A percentile compares a stretch with the other conserved stretches of the same genome.
Evolutionary conservation across 2,797 vertebrate species (phyloP).

Genomic region (Capromys pilorides): DNA sequence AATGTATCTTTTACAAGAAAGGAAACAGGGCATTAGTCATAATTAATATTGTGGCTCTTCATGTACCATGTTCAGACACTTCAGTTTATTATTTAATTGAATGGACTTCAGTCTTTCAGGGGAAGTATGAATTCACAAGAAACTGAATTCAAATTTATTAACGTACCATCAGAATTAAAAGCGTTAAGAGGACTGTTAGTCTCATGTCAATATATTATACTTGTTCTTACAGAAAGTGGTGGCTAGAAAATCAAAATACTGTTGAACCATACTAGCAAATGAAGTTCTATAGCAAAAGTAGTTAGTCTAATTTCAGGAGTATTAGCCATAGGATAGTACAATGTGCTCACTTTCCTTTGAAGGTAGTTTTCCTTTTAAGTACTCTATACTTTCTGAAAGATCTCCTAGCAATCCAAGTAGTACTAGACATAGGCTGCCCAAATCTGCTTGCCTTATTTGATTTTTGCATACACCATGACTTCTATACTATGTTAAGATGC

Average conservation of each 20-base stretch:
- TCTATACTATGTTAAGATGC: slow-evolving; percentile 30
- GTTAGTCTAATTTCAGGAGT: neutral
- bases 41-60: neutral
- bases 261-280: neutral
- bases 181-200: neutral
- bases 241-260: neutral
- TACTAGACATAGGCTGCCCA: neutral
- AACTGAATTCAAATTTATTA: neutral
- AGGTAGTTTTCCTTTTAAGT: neutral
- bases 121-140: neutral
- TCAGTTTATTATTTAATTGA: slow-evolving; percentile 24
- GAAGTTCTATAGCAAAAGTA: neutral
- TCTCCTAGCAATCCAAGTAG: neutral
- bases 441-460: neutral
- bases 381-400: neutral
- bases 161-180: neutral
- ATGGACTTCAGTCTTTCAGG: neutral
- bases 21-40: neutral
- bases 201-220: neutral
- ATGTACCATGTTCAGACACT: neutral
- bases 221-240: neutral
- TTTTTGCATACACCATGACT: neutral
- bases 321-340: neutral
- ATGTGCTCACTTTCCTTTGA: neutral
- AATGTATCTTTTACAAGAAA: neutral